These are phyloP conservation scores for Diacarnus erythraeanus DNA, from an alignment of 37 sponge, comb jelly and placozoan genomes.

Conservation along the genomic window DNA sequence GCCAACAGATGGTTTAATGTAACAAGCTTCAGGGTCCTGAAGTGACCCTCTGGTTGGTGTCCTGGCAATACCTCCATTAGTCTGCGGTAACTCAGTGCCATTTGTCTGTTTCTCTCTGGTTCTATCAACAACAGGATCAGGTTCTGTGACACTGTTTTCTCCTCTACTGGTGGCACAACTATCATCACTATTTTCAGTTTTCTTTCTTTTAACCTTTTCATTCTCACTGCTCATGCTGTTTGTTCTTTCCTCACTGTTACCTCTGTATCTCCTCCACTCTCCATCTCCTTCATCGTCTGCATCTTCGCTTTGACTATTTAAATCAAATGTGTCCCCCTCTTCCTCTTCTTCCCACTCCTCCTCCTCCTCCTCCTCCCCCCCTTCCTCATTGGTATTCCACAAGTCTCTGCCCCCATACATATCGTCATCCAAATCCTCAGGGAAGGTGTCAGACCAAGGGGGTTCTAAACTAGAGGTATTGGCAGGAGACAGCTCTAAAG, in stretches of 20 bases:
- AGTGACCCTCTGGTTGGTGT: background rate
- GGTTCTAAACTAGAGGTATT: slow-evolving; percentile 16
- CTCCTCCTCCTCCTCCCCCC: background rate
- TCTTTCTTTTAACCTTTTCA: background rate
- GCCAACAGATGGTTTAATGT: background rate
- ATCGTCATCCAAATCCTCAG: background rate
- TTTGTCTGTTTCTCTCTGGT: no score
- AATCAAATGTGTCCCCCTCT: background rate
- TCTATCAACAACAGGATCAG: no score
- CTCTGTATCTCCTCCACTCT: background rate
- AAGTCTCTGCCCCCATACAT: background rate
- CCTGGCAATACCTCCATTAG: background rate
- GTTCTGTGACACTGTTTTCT: no score
- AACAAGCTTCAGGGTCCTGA: background rate
- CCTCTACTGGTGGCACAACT: no score
- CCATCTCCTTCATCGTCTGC: background rate
- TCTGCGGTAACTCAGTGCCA: background rate
- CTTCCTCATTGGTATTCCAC: slow-evolving; percentile 2
- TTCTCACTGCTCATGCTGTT: background rate
- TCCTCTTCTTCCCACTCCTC: slow-evolving; percentile 1
- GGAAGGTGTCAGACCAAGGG: background rate
- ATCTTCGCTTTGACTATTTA: background rate
- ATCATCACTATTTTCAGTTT: background rate
- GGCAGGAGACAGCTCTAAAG: background rate
- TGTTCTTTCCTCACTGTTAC: background rate